Conservation (phyloP, 2,113 vertebrate species). For the Mormyrus lacerda region DNA sequence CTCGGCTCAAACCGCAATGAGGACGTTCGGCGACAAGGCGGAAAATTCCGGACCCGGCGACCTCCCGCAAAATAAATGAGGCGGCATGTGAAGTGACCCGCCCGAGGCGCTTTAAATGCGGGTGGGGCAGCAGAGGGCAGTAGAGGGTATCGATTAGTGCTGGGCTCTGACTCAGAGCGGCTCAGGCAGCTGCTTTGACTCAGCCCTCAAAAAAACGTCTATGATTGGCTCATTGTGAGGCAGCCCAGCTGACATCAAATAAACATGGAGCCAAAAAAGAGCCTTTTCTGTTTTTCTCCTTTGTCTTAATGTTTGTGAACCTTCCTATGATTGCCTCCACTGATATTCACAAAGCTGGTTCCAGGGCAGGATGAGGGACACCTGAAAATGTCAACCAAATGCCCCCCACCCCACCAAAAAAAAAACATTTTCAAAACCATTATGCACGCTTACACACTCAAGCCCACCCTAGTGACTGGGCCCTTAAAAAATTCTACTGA, state of each 20-base stretch:
- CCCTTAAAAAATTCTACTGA: neutral
- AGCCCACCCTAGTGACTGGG: neutral
- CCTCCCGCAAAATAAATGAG: slow-evolving; percentile 59
- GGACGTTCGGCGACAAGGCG: neutral
- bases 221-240: slow-evolving; percentile 42
- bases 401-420: neutral
- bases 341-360: neutral
- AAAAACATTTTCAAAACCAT: neutral
- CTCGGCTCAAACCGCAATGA: neutral
- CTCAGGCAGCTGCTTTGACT: slow-evolving; percentile 56
- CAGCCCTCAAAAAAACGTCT: slow-evolving; percentile 57
- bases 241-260: slow-evolving; percentile 38
- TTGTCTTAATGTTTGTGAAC: neutral
- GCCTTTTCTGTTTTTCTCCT: neutral
- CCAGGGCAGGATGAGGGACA: neutral
- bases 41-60: slow-evolving; percentile 39
- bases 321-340: neutral
- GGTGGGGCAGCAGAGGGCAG: slow-evolving; percentile 41
- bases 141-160: slow-evolving; percentile 62
- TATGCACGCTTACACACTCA: neutral
- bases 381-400: neutral
- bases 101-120: slow-evolving; percentile 60
- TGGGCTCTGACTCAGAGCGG: slow-evolving; percentile 51
- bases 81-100: slow-evolving; percentile 46
- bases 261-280: neutral